Evolutionary conservation across 2,888 invertebrate genomes (phyloP), one percentile per base, ranked within the genome.

Genomic region (Sturmia bella): DNA sequence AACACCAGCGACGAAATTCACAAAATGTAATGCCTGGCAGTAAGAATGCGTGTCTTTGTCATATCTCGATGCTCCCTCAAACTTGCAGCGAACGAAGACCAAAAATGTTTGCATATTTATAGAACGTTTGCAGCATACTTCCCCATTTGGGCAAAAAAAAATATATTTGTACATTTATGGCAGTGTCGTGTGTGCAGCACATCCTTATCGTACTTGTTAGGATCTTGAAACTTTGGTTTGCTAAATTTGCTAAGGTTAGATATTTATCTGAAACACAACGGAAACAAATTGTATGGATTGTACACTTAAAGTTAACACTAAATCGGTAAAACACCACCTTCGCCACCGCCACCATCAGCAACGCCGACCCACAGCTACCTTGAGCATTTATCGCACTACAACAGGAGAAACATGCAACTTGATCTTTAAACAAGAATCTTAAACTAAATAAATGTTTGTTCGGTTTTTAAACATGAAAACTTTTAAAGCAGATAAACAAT

Each of bases 181-280:
- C 19, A 43, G 50, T 32, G 19, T 39, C 24, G 59, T 37, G 17
- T 68, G 17, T 52, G 32, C 43, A 50, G 50, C 21, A 70, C 45
- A 68, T 61, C 32, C 69, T 74, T 82, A 82, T 82, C 77, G 19
- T 27, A 15, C 32, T 52, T 70, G 57, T 32, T 69, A n/a, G 64
- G 59, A 82, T 82, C 81, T 82, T 19, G 64, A 78, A 78, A 70
- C 69, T 82, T 82, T 75, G 72, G 13, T 41, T 69, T 39, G 41
- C 63, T 82, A 78, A 74, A n/a, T n/a, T 82, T 78, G 69, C 73
- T 64, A 69, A 78, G 64, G 82, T 70, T 82, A 82, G 77, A 82
- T 78, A 74, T 45, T 70, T 64, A 82, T 82, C 74, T 54, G 6
- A 37, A 52, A 54, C 61, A 13, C 50, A 69, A 43, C 63, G 63